Evolutionary conservation across 2,888 invertebrate species (phyloP).

Genomic region (Diplolepis rosae): DNA sequence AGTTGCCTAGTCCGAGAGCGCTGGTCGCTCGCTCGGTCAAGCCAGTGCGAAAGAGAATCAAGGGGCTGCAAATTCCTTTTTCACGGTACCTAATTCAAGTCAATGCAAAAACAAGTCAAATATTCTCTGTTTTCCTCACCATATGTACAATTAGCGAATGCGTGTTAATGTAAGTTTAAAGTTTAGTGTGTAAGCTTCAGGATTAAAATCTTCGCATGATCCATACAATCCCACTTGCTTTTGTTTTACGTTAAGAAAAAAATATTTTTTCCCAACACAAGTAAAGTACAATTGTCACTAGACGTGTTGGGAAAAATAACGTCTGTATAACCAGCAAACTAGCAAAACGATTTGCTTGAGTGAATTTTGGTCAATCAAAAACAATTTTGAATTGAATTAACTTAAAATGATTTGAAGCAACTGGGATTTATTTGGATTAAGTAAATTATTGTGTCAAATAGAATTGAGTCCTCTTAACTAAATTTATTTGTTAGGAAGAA

Average conservation of each 20-base stretch:
- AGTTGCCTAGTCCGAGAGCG: conserved; percentile 39
- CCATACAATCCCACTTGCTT: not conserved
- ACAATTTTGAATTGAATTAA: too few species aligned
- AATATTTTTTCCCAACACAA: too few species aligned
- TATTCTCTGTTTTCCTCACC: not conserved
- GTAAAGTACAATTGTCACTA: too few species aligned
- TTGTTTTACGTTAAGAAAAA: not conserved
- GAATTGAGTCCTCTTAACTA: too few species aligned
- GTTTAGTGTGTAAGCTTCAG: not conserved
- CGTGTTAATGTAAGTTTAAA: not conserved
- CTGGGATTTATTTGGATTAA: too few species aligned
- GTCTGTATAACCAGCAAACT: too few species aligned
- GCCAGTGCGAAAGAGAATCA: conserved; percentile 16
- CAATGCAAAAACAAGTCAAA: conserved; percentile 1
- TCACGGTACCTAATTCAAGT: not conserved
- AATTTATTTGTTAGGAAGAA: too few species aligned
- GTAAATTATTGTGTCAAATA: too few species aligned
- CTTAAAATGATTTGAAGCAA: too few species aligned
- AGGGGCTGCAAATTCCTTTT: not conserved
- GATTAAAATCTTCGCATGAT: not conserved
- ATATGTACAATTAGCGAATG: not conserved
- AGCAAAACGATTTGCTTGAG: too few species aligned
- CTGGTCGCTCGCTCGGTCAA: conserved; percentile 41
- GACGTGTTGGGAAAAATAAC: too few species aligned
- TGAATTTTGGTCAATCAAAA: too few species aligned